Evolutionary conservation across 2,888 invertebrate species (phyloP).

Genomic region (Torymus texanus): DNA sequence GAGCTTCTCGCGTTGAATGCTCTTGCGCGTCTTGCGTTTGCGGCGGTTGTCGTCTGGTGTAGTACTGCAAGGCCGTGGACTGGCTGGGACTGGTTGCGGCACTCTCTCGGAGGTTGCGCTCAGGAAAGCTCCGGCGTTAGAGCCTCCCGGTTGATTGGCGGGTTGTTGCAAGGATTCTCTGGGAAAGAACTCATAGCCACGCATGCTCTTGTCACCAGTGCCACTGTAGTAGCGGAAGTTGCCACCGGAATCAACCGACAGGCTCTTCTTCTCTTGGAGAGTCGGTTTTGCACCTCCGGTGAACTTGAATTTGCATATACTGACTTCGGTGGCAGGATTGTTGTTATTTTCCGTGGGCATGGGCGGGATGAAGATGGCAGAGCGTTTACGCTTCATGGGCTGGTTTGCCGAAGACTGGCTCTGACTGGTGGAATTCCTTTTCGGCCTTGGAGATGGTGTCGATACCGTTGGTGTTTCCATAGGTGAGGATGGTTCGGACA

Average conservation of each 20-base stretch:
- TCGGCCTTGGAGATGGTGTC: constrained; percentile 73
- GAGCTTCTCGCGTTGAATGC: constrained; percentile 89
- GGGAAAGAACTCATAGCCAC: constrained; percentile 86
- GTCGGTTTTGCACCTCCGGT: constrained; percentile 93
- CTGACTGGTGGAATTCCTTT: constrained; percentile 69
- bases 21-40: constrained; percentile 87
- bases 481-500: constrained; percentile 8
- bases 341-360: constrained; percentile 84
- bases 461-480: constrained; percentile 31
- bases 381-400: constrained; percentile 84
- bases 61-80: constrained; percentile 11
- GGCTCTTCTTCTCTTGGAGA: constrained; percentile 93
- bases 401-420: constrained; percentile 32
- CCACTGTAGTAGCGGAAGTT: constrained; percentile 92
- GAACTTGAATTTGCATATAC: constrained; percentile 95
- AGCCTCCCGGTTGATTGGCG: constrained; percentile 73
- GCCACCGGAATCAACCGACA: constrained; percentile 92
- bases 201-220: constrained; percentile 87
- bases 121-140: constrained; percentile 75
- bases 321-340: constrained; percentile 89
- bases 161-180: constrained; percentile 82
- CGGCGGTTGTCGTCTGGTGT: constrained; percentile 46
- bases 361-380: constrained; percentile 90
- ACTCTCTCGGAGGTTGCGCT: constrained; percentile 78
- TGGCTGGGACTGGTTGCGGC: constrained; percentile 63